Percentiles rank a stretch among this genome's conserved stretches.
Conservation (phyloP, 2,113 vertebrate genomes). For the Elaphurus davidianus region DNA sequence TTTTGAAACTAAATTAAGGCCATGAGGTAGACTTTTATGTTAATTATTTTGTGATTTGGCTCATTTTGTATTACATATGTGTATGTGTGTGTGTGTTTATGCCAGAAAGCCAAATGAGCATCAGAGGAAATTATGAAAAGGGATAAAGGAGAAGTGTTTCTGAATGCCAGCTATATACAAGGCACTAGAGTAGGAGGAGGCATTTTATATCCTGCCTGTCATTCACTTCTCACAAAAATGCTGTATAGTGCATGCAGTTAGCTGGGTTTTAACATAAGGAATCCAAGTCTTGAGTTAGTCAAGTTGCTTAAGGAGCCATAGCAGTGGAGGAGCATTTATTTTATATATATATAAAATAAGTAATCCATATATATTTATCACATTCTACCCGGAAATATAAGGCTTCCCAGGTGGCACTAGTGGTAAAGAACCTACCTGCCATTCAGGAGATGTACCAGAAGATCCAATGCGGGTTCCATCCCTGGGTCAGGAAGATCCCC, state of each 20-base stretch:
- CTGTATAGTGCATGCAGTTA: neutral
- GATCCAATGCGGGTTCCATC: neutral
- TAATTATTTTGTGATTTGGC: conserved; percentile 48
- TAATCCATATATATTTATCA: neutral
- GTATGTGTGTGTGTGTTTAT: neutral
- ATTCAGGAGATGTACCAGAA: neutral
- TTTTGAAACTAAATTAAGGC: conserved; percentile 21
- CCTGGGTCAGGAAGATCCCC: neutral
- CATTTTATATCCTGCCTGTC: neutral
- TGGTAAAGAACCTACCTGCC: neutral
- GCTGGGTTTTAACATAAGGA: neutral
- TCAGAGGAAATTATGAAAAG: neutral
- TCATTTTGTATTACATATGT: neutral
- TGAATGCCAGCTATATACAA: neutral
- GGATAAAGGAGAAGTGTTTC: neutral
- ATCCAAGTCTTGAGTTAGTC: neutral
- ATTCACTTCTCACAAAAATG: neutral
- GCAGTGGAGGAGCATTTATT: neutral
- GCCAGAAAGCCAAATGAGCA: neutral
- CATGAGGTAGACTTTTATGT: neutral
- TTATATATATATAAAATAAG: neutral
- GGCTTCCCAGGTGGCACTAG: neutral
- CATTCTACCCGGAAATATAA: neutral
- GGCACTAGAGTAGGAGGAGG: neutral
- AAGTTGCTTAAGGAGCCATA: neutral